Evolutionary conservation across 2,113 vertebrate genomes (phyloP).

Genomic region (Polypterus senegalus): DNA sequence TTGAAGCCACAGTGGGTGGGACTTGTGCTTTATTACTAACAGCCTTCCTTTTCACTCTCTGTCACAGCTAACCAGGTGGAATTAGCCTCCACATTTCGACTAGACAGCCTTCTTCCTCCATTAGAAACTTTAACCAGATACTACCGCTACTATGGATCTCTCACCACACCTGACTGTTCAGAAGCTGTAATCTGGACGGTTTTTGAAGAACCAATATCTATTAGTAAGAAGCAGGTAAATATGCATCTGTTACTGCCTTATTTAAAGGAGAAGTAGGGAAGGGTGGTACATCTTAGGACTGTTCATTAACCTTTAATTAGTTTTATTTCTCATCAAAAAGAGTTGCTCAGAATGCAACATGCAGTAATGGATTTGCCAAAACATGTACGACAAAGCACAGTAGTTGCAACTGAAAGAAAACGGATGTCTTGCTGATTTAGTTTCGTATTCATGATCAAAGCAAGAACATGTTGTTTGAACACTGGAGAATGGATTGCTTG

Average conservation of each 20-base stretch:
- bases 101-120: constrained; percentile 51
- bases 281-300: not conserved
- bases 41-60: not conserved
- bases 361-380: not conserved
- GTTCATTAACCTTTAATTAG: not conserved
- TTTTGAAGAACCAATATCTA: constrained; percentile 53
- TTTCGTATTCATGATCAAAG: too few species aligned
- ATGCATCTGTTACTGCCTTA: too few species aligned
- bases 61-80: constrained; percentile 39
- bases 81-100: constrained; percentile 52
- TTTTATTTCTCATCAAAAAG: not conserved
- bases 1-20: not conserved
- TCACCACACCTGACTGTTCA: constrained; percentile 67
- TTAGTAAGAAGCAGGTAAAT: constrained; percentile 55
- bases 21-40: not conserved
- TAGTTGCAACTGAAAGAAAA: not conserved
- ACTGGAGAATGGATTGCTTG: too few species aligned
- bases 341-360: not conserved
- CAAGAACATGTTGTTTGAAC: too few species aligned
- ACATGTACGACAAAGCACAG: not conserved
- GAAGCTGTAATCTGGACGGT: constrained; percentile 62
- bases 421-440: not conserved
- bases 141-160: constrained; percentile 67
- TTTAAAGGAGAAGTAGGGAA: too few species aligned
- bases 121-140: constrained; percentile 43